Evolutionary conservation across 2,113 vertebrate species (phyloP).

Genomic region (Morone chrysops): DNA sequence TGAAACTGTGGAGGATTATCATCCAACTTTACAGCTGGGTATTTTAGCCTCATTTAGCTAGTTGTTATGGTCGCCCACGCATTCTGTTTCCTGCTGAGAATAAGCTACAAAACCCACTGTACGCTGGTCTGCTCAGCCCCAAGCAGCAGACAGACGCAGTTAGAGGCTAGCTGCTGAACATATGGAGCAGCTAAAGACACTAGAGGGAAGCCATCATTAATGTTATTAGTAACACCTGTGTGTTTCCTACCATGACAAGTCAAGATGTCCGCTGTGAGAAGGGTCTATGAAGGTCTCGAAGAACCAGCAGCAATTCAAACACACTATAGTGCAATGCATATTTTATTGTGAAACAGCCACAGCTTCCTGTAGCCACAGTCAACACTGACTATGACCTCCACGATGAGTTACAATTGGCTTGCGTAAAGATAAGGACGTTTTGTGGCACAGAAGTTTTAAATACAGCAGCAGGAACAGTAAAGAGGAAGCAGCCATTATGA

Average conservation of each 20-base stretch:
- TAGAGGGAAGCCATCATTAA: not conserved
- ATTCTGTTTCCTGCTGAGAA: not conserved
- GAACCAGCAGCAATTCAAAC: not conserved
- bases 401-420: not conserved
- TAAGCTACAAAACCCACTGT: not conserved
- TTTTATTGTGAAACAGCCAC: not conserved
- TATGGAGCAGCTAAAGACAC: not conserved
- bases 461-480: not conserved
- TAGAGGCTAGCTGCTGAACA: not conserved
- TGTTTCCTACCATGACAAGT: not conserved
- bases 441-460: not conserved
- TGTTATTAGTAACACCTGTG: not conserved
- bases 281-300: not conserved
- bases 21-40: not conserved
- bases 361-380: not conserved
- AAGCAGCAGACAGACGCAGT: not conserved
- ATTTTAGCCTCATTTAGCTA: not conserved
- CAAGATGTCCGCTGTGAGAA: not conserved
- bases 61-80: constrained; percentile 15
- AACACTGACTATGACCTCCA: not conserved
- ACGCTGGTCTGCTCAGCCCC: not conserved
- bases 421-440: not conserved
- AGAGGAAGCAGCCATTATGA: not conserved
- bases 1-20: not conserved
- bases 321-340: not conserved